phyloP scores from a whole-genome alignment of 2,797 vertebrate genomes.

The Eospalax fontanierii region DNA sequence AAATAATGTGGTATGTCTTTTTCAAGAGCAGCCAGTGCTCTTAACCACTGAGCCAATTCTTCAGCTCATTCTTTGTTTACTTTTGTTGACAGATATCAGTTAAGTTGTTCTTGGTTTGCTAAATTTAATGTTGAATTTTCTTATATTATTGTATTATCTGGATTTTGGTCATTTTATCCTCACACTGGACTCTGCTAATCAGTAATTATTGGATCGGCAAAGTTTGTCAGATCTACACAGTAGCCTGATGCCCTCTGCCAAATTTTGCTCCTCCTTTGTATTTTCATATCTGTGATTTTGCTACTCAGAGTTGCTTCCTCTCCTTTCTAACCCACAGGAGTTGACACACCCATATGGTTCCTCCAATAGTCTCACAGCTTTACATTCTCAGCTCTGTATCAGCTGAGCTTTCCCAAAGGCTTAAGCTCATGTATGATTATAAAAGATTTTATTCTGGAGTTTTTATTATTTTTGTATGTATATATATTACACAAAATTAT shows the following conservation, averaged over 20 bases:
- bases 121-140: slow-evolving; percentile 31
- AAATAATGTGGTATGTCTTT: too few relatives aligned
- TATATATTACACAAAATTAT: neutral
- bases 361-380: neutral
- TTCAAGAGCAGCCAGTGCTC: too few relatives aligned
- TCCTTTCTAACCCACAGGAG: neutral
- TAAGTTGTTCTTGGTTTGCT: neutral
- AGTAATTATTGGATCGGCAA: neutral
- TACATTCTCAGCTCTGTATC: neutral
- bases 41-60: neutral
- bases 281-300: neutral
- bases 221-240: neutral
- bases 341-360: neutral
- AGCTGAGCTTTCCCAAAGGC: neutral
- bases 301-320: too few relatives aligned
- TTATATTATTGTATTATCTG: neutral
- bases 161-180: neutral
- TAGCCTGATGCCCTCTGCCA: neutral
- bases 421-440: neutral
- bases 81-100: neutral
- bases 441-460: neutral
- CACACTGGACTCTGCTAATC: neutral
- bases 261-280: neutral
- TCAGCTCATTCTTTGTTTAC: neutral
- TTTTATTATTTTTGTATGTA: neutral